phyloP scores from a whole-genome alignment of 2,113 vertebrate genomes.

The Hemichromis elongatus region DNA sequence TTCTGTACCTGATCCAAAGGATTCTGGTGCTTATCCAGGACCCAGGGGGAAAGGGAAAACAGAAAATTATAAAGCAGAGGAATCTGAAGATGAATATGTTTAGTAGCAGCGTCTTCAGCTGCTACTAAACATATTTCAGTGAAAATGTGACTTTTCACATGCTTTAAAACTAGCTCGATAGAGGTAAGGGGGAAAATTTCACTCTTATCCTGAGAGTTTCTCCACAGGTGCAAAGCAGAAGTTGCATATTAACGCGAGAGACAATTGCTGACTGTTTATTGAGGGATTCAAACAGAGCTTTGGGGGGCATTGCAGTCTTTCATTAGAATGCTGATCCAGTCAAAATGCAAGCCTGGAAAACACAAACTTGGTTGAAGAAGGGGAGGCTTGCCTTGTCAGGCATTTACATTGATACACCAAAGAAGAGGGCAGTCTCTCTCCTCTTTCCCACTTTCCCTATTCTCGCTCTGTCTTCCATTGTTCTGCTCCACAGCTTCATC shows the following conservation, averaged over 20 bases:
- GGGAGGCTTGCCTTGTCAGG: constrained; percentile 64
- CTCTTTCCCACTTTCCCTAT: background rate
- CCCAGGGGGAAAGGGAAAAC: constrained; percentile 22
- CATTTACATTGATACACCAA: constrained; percentile 60
- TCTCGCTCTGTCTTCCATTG: constrained; percentile 43
- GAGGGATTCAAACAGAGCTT: constrained; percentile 41
- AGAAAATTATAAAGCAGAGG: background rate
- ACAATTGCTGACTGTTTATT: constrained; percentile 57
- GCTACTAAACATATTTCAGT: too few species aligned
- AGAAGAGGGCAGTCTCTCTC: constrained; percentile 46
- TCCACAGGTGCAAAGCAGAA: constrained; percentile 39
- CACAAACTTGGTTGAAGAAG: constrained; percentile 53
- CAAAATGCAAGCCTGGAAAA: constrained; percentile 47
- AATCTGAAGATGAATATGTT: constrained; percentile 9
- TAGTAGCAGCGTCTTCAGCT: too few species aligned
- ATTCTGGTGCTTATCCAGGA: constrained; percentile 13
- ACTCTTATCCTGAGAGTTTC: background rate
- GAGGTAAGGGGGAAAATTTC: background rate
- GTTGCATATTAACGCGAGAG: constrained; percentile 45
- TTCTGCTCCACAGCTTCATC: constrained; percentile 56
- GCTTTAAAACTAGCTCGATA: background rate
- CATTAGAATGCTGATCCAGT: constrained; percentile 66
- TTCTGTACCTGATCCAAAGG: constrained; percentile 42
- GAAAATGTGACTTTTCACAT: background rate
- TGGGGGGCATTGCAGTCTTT: constrained; percentile 46